Percentiles rank a stretch among this genome's conserved stretches.
Conservation (phyloP, 2,113 vertebrate species). For the Hippocampus guttulatus region DNA sequence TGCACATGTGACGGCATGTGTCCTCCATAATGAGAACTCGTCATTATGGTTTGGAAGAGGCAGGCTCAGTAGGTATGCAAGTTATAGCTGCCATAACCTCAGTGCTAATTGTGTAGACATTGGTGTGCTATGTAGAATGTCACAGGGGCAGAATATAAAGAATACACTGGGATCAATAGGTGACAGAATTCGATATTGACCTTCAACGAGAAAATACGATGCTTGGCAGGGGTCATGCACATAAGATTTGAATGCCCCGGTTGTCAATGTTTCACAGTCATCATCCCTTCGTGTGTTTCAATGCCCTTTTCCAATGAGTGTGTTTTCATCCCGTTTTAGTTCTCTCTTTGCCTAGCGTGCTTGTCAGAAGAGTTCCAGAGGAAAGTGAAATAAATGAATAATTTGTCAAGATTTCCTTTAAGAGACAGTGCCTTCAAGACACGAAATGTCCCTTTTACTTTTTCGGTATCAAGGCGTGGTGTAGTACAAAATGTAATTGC, state of each 20-base stretch:
- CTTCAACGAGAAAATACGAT: not conserved
- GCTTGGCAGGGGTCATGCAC: not conserved
- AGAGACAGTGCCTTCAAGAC: not conserved
- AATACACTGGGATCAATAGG: constrained; percentile 13
- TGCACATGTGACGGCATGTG: constrained; percentile 14
- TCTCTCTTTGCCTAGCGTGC: not conserved
- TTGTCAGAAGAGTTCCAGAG: not conserved
- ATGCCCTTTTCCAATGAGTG: not conserved
- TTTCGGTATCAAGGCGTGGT: not conserved
- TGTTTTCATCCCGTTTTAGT: not conserved
- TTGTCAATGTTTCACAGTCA: not conserved
- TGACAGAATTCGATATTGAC: constrained; percentile 8
- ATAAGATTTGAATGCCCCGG: not conserved
- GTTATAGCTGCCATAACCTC: constrained; percentile 6
- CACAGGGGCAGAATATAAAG: not conserved
- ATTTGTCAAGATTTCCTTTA: not conserved
- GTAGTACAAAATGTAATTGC: not conserved
- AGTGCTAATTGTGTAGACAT: constrained; percentile 13
- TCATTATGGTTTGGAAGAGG: constrained; percentile 37
- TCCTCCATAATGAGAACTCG: constrained; percentile 28
- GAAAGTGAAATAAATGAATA: not conserved
- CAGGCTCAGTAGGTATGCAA: constrained; percentile 11
- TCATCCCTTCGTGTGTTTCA: not conserved
- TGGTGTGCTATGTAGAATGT: not conserved
- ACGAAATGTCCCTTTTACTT: not conserved